Conservation (phyloP, 2,797 vertebrate species). For the Esox masquinongy region DNA sequence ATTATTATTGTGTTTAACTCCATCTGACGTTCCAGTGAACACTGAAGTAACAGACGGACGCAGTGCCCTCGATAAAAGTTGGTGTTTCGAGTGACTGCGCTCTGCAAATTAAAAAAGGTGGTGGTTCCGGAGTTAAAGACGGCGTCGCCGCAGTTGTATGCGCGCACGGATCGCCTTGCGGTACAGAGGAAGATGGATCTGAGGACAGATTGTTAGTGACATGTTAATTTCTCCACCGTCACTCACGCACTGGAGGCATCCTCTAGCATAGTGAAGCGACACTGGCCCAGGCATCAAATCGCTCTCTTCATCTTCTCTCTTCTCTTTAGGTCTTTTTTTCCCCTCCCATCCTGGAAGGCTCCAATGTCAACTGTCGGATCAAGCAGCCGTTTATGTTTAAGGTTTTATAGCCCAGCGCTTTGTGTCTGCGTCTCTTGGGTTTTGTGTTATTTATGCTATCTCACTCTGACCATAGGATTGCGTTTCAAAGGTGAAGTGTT, state of each 20-base stretch:
- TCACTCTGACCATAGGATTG: slow-evolving; percentile 1
- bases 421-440: not conserved
- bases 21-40: slow-evolving; percentile 61
- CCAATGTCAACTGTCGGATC: slow-evolving; percentile 36
- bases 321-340: slow-evolving; percentile 10
- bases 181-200: slow-evolving; percentile 76
- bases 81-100: slow-evolving; percentile 71
- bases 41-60: slow-evolving; percentile 38
- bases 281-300: slow-evolving; percentile 50
- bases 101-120: slow-evolving; percentile 64
- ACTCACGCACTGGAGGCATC: slow-evolving; percentile 71
- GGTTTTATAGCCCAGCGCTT: slow-evolving; percentile 4
- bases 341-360: slow-evolving; percentile 12
- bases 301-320: slow-evolving; percentile 17
- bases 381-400: slow-evolving; percentile 43
- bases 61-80: slow-evolving; percentile 59
- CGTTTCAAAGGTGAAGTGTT: slow-evolving; percentile 8
- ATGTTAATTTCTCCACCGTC: slow-evolving; percentile 84
- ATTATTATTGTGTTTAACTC: slow-evolving; percentile 37
- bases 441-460: slow-evolving; percentile 13
- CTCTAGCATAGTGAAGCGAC: slow-evolving; percentile 70
- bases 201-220: slow-evolving; percentile 80
- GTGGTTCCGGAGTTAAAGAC: slow-evolving; percentile 21
- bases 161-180: slow-evolving; percentile 20
- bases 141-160: slow-evolving; percentile 27